These are phyloP conservation scores for Oreochromis aureus DNA, from an alignment of 2,113 vertebrate species.

Conservation along the genomic window DNA sequence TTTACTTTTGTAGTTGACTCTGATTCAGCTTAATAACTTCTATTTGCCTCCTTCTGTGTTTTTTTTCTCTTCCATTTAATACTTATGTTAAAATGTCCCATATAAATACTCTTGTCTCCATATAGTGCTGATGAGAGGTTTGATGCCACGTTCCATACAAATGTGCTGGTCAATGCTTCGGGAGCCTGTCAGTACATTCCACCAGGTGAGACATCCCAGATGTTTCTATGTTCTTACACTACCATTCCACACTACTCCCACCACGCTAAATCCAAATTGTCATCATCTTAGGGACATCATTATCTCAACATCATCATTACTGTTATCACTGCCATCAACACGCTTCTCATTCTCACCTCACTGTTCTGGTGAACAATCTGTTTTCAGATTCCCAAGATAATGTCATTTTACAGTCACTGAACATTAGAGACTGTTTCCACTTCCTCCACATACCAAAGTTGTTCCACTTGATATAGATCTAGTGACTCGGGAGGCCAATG, in stretches of 20 bases:
- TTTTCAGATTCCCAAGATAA: background rate
- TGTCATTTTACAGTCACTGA: background rate
- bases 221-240: background rate
- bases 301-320: background rate
- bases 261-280: background rate
- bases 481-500: rapidly evolving
- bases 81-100: background rate
- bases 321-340: background rate
- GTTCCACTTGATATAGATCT: background rate
- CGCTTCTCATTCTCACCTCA: background rate
- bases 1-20: background rate
- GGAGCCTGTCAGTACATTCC: slow-evolving; percentile 87
- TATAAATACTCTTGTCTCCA: background rate
- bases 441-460: background rate
- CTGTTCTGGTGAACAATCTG: background rate
- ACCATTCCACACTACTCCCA: background rate
- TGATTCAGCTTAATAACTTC: background rate
- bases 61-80: background rate
- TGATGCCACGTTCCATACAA: slow-evolving; percentile 88
- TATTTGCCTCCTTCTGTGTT: background rate
- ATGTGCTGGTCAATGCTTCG: slow-evolving; percentile 83
- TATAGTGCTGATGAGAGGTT: slow-evolving; percentile 87
- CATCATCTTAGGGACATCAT: background rate
- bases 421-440: background rate
- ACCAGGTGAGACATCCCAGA: slow-evolving; percentile 73